Conservation (phyloP, 2,113 vertebrate species). For the Australoheros scitulus region DNA sequence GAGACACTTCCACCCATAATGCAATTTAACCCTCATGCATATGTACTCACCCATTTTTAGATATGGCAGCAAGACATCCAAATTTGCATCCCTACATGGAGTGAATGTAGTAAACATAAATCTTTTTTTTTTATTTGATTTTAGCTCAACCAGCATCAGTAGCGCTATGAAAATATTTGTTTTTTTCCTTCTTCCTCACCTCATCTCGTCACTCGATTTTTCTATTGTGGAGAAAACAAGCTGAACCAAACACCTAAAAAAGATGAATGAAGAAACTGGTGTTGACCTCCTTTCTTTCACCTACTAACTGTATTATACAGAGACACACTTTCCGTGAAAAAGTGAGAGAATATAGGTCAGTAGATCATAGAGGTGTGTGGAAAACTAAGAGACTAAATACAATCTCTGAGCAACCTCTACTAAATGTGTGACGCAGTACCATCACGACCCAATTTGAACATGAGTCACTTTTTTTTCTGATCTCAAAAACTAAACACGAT, state of each 20-base stretch:
- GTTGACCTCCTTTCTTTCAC: constrained; percentile 72
- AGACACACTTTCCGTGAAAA: constrained; percentile 65
- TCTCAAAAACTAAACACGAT: neutral
- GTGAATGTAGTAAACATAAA: neutral
- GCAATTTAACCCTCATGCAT: neutral
- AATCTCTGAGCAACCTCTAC: constrained; percentile 8
- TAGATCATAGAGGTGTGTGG: constrained; percentile 64
- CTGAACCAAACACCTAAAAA: constrained; percentile 86
- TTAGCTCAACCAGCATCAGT: neutral
- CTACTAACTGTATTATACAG: constrained; percentile 72
- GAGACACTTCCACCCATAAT: neutral
- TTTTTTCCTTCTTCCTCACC: constrained; percentile 65
- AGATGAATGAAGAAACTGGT: constrained; percentile 58
- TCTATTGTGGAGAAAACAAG: constrained; percentile 79
- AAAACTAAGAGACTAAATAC: constrained; percentile 39
- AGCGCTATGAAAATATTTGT: neutral
- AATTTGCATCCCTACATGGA: constrained; percentile 73
- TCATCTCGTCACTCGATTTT: constrained; percentile 72
- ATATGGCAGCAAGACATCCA: constrained; percentile 79
- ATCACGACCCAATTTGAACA: neutral
- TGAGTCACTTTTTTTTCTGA: neutral
- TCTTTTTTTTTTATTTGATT: neutral
- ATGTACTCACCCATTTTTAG: constrained; percentile 84
- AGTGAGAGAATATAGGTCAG: constrained; percentile 69
- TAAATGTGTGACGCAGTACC: constrained; percentile 20